Evolutionary conservation across 1,140 invertebrate species (phyloP), one percentile per base, ranked within the genome.

Genomic region (Diabrotica undecimpunctata): DNA sequence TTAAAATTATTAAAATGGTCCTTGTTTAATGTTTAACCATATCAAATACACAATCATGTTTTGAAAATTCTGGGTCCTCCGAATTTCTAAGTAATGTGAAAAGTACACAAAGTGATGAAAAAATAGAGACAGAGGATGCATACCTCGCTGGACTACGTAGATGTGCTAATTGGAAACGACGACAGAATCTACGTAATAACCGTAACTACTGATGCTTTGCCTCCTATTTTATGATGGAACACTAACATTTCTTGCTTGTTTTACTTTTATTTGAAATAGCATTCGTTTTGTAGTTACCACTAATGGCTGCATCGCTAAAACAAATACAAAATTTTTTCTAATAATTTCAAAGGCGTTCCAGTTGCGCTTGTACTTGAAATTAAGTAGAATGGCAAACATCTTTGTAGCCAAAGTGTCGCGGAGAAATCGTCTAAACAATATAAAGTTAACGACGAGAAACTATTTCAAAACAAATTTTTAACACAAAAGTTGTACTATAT

Each of bases 21-120:
- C 25, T 25, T 25, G 25, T 25, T 25, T 25, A 25, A 25, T 25
- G 25, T 25, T 25, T 25, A 25, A 25, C 25, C 25, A 25, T 25
- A 25, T 25, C 25, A 25, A 25, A 25, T 25, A 25, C 25, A 25
- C 25, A 25, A 25, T 25, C 25, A 25, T 25, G 25, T 25, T 25
- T 25, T 25, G 25, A 25, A 25, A 25, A 25, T 46, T 46, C 4
- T 46, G 41, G 41, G 41, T 70, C 64, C 59, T 63, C 69, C 64
- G 66, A 70, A 70, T 65, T 70, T 65, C 60, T 13, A 58, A 53
- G 58, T 70, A 70, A 70, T 70, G 64, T 70, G 66, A 70, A 70
- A 70, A 67, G 66, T 64, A 70, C 68, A 70, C 69, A 70, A n/a
- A 14, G 56, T 39, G 39, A 41, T 66, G 38, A 12, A 61, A 64